These are phyloP conservation scores for Tetrapedia diversipes DNA, from an alignment of 2,888 invertebrate species.

Conservation along the genomic window DNA sequence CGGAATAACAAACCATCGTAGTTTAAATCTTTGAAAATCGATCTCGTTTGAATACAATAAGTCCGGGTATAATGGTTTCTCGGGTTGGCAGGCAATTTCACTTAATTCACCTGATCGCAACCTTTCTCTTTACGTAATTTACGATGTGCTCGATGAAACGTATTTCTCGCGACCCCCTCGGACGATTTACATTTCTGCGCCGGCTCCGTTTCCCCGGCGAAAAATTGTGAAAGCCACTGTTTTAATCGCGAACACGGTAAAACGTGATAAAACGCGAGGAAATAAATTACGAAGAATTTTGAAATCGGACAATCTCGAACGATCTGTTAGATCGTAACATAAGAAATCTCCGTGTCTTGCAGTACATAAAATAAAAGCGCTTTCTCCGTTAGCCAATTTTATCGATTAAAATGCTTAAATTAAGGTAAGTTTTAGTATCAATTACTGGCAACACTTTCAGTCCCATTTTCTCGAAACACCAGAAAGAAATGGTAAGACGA, in stretches of 20 bases:
- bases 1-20: not conserved
- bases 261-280: too few relatives aligned
- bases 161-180: conserved; percentile 37
- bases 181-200: conserved; percentile 40
- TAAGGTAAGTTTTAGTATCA: too few relatives aligned
- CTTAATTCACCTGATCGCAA: conserved; percentile 71
- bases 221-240: conserved; percentile 12
- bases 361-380: too few relatives aligned
- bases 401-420: too few relatives aligned
- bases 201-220: not conserved
- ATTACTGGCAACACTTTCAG: too few relatives aligned
- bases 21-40: conserved; percentile 10
- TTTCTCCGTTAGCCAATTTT: too few relatives aligned
- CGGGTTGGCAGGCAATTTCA: conserved; percentile 66
- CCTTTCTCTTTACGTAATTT: conserved; percentile 77
- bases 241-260: not conserved
- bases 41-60: conserved; percentile 52
- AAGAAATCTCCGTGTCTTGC: too few relatives aligned
- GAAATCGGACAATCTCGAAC: too few relatives aligned
- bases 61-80: conserved; percentile 45
- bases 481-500: too few relatives aligned
- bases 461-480: too few relatives aligned
- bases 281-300: too few relatives aligned
- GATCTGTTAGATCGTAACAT: too few relatives aligned
- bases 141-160: conserved; percentile 56